Conservation (phyloP, 1,140 invertebrate genomes). For the Bombus pascuorum region DNA sequence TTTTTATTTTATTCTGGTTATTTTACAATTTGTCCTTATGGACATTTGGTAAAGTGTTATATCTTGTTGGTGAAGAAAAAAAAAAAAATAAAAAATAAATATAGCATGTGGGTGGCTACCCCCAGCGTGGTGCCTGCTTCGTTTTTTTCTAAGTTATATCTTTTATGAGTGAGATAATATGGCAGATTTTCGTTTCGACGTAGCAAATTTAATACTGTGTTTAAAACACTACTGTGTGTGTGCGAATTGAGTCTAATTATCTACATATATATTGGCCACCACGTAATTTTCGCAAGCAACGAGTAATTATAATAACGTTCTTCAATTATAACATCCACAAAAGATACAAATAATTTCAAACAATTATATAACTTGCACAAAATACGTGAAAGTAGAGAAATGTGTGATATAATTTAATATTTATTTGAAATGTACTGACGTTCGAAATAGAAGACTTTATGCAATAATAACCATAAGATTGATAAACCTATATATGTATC, state of each 20-base stretch:
- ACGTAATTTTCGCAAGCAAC: not conserved
- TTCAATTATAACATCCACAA: not conserved
- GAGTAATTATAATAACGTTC: not conserved
- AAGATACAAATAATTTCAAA: not conserved
- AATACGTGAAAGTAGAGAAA: not conserved
- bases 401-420: not conserved
- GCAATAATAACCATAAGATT: not conserved
- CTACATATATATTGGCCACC: not conserved
- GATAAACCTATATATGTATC: too few species aligned
- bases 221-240: too few species aligned
- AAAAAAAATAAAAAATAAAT: too few species aligned
- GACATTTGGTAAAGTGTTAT: too few species aligned
- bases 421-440: not conserved
- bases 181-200: not conserved
- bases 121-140: too few species aligned
- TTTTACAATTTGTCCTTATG: too few species aligned
- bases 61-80: too few species aligned
- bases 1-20: too few species aligned
- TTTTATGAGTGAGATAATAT: not conserved
- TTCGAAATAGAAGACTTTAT: not conserved
- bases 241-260: not conserved
- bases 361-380: not conserved
- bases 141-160: too few species aligned
- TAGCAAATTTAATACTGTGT: not conserved
- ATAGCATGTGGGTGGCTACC: too few species aligned